Conservation (phyloP, 2,888 invertebrate genomes). For the Hypomecis punctinalis region DNA sequence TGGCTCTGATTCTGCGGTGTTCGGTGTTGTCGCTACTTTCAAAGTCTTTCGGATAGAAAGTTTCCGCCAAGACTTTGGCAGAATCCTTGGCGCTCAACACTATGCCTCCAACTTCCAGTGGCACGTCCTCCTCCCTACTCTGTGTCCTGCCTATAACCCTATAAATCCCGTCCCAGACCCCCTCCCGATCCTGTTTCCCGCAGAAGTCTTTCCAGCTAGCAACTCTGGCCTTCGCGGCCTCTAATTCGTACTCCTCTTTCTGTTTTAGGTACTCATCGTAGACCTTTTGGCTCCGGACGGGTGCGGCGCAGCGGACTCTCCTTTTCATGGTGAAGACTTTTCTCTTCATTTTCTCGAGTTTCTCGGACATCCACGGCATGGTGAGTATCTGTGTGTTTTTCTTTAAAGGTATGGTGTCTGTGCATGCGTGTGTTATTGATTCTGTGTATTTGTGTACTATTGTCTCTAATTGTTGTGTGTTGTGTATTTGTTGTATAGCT, state of each 20-base stretch:
- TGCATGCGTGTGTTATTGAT: slow-evolving; percentile 16
- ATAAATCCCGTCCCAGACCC: slow-evolving; percentile 29
- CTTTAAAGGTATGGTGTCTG: slow-evolving; percentile 7
- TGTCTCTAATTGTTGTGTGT: slow-evolving; percentile 2
- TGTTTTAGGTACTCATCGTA: slow-evolving; percentile 21
- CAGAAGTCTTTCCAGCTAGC: slow-evolving; percentile 37
- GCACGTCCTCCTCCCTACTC: slow-evolving; percentile 14
- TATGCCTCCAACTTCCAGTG: not conserved
- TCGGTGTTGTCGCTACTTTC: not conserved
- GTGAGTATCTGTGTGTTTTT: slow-evolving; percentile 12
- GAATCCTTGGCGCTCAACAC: slow-evolving; percentile 7
- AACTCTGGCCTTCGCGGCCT: not conserved
- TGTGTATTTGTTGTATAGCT: not conserved
- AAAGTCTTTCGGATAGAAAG: not conserved
- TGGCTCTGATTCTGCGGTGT: not conserved
- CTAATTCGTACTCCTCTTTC: slow-evolving; percentile 8
- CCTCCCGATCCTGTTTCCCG: slow-evolving; percentile 31
- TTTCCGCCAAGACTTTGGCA: not conserved
- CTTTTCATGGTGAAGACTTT: slow-evolving; percentile 31
- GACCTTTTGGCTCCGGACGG: slow-evolving; percentile 25
- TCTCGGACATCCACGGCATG: slow-evolving; percentile 42
- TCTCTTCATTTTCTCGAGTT: slow-evolving; percentile 33
- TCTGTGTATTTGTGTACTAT: slow-evolving; percentile 9
- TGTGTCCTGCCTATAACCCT: slow-evolving; percentile 13
- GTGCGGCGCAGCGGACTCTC: slow-evolving; percentile 39